A percentile compares a stretch with the other conserved stretches of the same genome.
Evolutionary conservation across 2,113 vertebrate species (phyloP).

Genomic region (Upupa epops): DNA sequence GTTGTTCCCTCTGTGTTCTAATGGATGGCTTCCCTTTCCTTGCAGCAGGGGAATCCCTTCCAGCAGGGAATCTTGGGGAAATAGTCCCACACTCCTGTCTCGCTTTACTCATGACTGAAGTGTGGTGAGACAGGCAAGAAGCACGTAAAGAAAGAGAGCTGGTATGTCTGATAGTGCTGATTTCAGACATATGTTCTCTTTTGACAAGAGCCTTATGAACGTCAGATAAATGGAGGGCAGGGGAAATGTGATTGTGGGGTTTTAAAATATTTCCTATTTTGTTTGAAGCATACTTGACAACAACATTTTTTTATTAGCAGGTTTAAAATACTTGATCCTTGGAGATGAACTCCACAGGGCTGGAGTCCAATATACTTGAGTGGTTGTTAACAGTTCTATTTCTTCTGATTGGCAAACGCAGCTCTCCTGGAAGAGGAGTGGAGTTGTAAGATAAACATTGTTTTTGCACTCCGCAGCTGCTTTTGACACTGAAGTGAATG

Average conservation of each 20-base stretch:
- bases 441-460: constrained; percentile 38
- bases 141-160: neutral
- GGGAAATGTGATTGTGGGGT: accelerated
- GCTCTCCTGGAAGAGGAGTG: neutral
- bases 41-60: no score
- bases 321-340: neutral
- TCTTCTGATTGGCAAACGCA: neutral
- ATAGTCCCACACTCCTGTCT: neutral
- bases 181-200: neutral
- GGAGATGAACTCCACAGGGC: neutral
- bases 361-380: neutral
- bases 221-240: neutral
- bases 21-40: neutral
- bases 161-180: neutral
- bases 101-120: neutral
- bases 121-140: neutral
- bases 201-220: neutral
- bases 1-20: accelerated
- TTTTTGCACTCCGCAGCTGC: neutral
- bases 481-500: neutral
- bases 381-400: neutral
- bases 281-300: neutral
- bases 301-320: neutral
- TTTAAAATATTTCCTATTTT: neutral
- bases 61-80: neutral